Conservation (phyloP, 2,113 vertebrate genomes). For the Lepisosteus osseus region DNA sequence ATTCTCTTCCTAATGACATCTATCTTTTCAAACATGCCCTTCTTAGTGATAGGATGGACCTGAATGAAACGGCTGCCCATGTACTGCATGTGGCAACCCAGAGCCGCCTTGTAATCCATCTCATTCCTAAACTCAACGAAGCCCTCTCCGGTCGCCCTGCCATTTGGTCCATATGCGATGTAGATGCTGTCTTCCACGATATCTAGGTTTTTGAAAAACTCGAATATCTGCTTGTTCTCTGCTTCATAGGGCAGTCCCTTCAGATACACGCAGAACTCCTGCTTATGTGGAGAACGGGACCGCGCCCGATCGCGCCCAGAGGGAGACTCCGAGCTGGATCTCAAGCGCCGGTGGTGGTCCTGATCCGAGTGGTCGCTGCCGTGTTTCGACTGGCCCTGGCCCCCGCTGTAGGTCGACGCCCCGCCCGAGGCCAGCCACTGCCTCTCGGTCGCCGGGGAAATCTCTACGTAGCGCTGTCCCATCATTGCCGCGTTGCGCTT, state of each 20-base stretch:
- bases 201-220: constrained; percentile 94
- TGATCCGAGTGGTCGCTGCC: constrained; percentile 43
- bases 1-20: constrained; percentile 86
- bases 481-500: constrained; percentile 89
- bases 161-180: constrained; percentile 92
- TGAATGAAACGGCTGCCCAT: constrained; percentile 97
- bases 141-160: constrained; percentile 93
- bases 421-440: constrained; percentile 85
- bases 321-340: constrained; percentile 69
- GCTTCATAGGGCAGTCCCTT: constrained; percentile 96
- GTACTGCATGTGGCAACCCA: constrained; percentile 95
- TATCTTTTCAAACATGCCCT: constrained; percentile 96
- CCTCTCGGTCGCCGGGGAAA: constrained; percentile 86
- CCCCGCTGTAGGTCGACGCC: constrained; percentile 59
- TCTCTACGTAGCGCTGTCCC: constrained; percentile 92
- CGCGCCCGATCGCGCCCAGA: constrained; percentile 76
- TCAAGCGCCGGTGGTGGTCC: constrained; percentile 52
- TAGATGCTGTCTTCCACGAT: constrained; percentile 95
- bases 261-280: constrained; percentile 91
- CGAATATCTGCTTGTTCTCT: constrained; percentile 93
- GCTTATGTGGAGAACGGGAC: constrained; percentile 90
- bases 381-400: constrained; percentile 61
- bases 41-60: constrained; percentile 92
- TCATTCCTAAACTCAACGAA: constrained; percentile 94
- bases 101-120: constrained; percentile 86